Evolutionary conservation across 1,140 invertebrate genomes (phyloP).

Genomic region (Drosophila malerkotliana): DNA sequence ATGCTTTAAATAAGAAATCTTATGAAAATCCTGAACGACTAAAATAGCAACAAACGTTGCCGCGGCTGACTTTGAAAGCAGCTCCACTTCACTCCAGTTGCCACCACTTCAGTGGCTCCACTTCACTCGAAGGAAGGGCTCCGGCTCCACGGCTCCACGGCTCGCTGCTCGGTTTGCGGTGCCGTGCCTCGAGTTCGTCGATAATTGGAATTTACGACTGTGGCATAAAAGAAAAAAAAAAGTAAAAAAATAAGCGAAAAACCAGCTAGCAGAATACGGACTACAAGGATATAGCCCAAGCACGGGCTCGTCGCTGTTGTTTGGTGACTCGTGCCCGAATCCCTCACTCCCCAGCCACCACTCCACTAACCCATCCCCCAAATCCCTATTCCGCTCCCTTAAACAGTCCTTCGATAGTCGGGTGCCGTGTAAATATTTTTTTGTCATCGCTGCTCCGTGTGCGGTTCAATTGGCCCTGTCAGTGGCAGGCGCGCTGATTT

Average conservation of each 20-base stretch:
- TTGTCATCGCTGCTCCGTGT: slow-evolving; percentile 46
- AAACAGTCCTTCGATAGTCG: slow-evolving; percentile 30
- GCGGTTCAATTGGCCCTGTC: slow-evolving; percentile 76
- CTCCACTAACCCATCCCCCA: slow-evolving; percentile 4
- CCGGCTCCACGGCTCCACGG: slow-evolving; percentile 11
- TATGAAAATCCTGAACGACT: slow-evolving; percentile 48
- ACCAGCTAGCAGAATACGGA: slow-evolving; percentile 52
- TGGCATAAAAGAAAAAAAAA: slow-evolving; percentile 58
- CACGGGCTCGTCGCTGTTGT: slow-evolving; percentile 54
- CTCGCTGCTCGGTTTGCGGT: slow-evolving; percentile 42
- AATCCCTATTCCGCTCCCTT: background rate
- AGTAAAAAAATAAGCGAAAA: slow-evolving; percentile 16
- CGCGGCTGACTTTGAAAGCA: slow-evolving; percentile 75
- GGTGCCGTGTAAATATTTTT: slow-evolving; percentile 74
- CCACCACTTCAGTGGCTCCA: slow-evolving; percentile 37
- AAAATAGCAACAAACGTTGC: slow-evolving; percentile 63
- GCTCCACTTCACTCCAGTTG: slow-evolving; percentile 59
- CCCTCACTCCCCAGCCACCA: background rate
- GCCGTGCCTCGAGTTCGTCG: slow-evolving; percentile 76
- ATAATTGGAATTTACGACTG: slow-evolving; percentile 82
- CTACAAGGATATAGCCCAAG: slow-evolving; percentile 65
- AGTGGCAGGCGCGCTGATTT: slow-evolving; percentile 74
- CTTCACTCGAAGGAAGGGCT: slow-evolving; percentile 33
- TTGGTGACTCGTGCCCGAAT: slow-evolving; percentile 44
- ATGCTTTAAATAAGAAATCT: slow-evolving; percentile 26